Base-by-base conservation (phyloP, 1,140 invertebrate genomes). In the Drosophila nannoptera region DNA sequence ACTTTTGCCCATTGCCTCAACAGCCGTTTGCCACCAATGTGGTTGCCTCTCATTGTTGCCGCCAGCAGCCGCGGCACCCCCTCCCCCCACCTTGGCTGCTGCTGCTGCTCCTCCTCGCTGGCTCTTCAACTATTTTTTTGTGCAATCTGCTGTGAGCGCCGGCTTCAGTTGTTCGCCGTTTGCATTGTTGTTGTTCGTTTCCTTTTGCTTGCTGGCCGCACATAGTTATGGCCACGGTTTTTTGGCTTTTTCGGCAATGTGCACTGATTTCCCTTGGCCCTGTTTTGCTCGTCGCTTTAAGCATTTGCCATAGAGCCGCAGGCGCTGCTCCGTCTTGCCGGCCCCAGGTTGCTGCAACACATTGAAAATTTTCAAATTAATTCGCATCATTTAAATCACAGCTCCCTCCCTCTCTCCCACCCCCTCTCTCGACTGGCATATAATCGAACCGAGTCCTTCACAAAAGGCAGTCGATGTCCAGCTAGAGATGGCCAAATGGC, bases 321-420 rank as follows among this genome's bases (percentile, higher is more conserved):
- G 49, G n/a, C 12, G 49, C 32, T 12, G 9, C 8, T 8, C 9
- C 22, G 11, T 42, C 14, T 32, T 22, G 43, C 40, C 74, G 32
- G 40, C 0, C 65, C 45, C 72, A 71, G 62, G 72, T 74, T 68
- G 72, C 71, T 68, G 59, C 59, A 64, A 40, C 49, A 73, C 64
- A 75, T 61, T 76, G 73, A 65, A 66, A 80, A 81, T 75, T 74
- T 61, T 64, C 66, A 69, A 84, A 86, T 86, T 86, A 84, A 84
- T 86, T 84, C 73, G 67, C 77, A 83, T 82, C 78, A 77, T 86
- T 84, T 86, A 84, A 84, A 81, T 81, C 81, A 81, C 70, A 81
- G 70, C 67, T 62, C 58, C 16, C 14, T 29, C 31, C 55, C 52
- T 55, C 40, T 64, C 12, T 29, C 36, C 33, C 9, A 45, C 42